Conservation (phyloP, 1,140 invertebrate genomes). For the Drosophila arawakana region DNA sequence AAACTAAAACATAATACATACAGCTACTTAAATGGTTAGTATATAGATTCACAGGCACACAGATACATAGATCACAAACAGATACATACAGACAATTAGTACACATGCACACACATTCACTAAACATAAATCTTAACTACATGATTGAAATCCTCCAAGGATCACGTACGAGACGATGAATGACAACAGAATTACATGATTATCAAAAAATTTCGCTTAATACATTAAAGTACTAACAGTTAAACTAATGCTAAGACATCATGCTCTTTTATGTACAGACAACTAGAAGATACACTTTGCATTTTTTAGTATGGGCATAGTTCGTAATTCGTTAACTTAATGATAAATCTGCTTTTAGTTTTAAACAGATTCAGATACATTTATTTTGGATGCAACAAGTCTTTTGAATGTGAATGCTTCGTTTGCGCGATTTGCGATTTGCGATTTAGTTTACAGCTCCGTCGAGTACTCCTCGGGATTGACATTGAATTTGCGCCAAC, state of each 20-base stretch:
- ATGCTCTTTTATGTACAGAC: constrained; percentile 60
- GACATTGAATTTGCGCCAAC: constrained; percentile 83
- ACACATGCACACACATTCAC: constrained; percentile 7
- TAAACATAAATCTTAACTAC: constrained; percentile 35
- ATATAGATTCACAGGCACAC: constrained; percentile 13
- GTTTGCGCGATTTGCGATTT: constrained; percentile 25
- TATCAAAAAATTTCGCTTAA: constrained; percentile 50
- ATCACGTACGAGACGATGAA: constrained; percentile 41
- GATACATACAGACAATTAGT: constrained; percentile 24
- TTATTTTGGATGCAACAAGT: constrained; percentile 83
- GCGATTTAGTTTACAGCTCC: constrained; percentile 67
- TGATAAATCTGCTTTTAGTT: constrained; percentile 47
- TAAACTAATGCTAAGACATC: constrained; percentile 43
- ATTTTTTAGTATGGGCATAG: constrained; percentile 49
- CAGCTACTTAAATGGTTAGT: constrained; percentile 18
- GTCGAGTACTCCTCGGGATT: constrained; percentile 83
- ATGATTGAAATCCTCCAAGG: not conserved
- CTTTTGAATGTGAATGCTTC: constrained; percentile 81
- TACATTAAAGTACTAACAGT: constrained; percentile 49
- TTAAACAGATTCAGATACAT: constrained; percentile 70
- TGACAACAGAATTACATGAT: constrained; percentile 68
- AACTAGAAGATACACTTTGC: constrained; percentile 78
- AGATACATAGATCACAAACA: constrained; percentile 18
- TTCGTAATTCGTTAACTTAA: constrained; percentile 67
- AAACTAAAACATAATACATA: constrained; percentile 46